Evolutionary conservation across 2,888 invertebrate genomes (phyloP).

Genomic region (Geotrupes spiniger): DNA sequence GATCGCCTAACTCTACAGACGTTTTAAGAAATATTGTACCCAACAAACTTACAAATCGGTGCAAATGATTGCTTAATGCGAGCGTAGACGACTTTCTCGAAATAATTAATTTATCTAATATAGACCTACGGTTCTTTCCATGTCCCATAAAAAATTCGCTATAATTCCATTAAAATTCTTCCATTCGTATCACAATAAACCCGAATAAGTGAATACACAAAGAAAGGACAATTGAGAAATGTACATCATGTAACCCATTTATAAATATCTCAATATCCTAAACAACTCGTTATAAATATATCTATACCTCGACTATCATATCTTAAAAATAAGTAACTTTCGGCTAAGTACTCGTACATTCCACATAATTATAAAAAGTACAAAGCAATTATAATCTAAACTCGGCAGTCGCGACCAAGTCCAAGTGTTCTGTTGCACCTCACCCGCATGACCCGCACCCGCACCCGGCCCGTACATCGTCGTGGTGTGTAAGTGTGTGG

Average conservation of each 20-base stretch:
- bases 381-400: conserved; percentile 46
- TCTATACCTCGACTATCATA: conserved; percentile 37
- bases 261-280: conserved; percentile 45
- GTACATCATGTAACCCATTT: conserved; percentile 43
- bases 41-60: conserved; percentile 30
- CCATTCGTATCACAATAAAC: conserved; percentile 45
- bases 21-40: conserved; percentile 29
- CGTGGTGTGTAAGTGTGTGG: no score
- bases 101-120: conserved; percentile 49
- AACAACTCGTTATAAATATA: conserved; percentile 43
- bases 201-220: conserved; percentile 36
- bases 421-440: conserved; percentile 14
- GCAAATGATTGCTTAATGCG: conserved; percentile 30
- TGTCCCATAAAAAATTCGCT: conserved; percentile 48
- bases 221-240: conserved; percentile 49
- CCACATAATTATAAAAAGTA: conserved; percentile 50
- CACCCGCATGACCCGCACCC: background rate
- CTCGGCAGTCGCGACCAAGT: conserved; percentile 26
- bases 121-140: conserved; percentile 51
- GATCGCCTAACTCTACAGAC: conserved; percentile 20
- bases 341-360: conserved; percentile 41
- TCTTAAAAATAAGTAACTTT: conserved; percentile 50
- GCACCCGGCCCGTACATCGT: background rate
- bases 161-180: conserved; percentile 28
- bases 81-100: conserved; percentile 27